These are phyloP conservation scores for Stegodyphus mimosarum DNA, from an alignment of 1,140 invertebrate species.

Conservation along the genomic window DNA sequence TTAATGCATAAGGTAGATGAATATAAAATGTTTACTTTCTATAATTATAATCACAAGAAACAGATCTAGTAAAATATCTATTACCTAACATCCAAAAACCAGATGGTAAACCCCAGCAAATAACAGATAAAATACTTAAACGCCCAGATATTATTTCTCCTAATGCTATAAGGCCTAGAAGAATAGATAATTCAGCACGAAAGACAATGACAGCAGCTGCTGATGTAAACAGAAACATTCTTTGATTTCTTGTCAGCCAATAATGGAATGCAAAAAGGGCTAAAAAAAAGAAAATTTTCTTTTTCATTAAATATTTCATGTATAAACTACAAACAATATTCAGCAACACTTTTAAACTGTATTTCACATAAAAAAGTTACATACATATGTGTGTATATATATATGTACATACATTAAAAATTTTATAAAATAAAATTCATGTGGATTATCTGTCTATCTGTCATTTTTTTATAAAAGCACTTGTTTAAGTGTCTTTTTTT, in stretches of 20 bases:
- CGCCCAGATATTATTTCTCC: slow-evolving; percentile 77
- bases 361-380: no score
- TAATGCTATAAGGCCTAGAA: slow-evolving; percentile 88
- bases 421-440: no score
- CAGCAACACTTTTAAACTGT: not conserved
- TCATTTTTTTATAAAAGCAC: no score
- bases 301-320: not conserved
- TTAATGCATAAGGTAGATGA: no score
- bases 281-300: slow-evolving; percentile 71
- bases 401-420: no score
- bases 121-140: slow-evolving; percentile 67
- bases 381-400: no score
- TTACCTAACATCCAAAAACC: slow-evolving; percentile 73
- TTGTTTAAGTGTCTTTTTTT: no score
- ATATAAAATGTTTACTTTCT: no score
- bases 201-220: slow-evolving; percentile 92
- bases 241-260: slow-evolving; percentile 84
- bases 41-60: no score
- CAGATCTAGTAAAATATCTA: slow-evolving; percentile 10
- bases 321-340: not conserved
- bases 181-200: slow-evolving; percentile 86
- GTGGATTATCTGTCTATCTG: no score
- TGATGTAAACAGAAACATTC: slow-evolving; percentile 83
- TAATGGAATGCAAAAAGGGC: slow-evolving; percentile 86
- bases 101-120: slow-evolving; percentile 71